These are phyloP conservation scores for Myocastor coypus DNA, from an alignment of 2,113 vertebrate species.

Conservation along the genomic window DNA sequence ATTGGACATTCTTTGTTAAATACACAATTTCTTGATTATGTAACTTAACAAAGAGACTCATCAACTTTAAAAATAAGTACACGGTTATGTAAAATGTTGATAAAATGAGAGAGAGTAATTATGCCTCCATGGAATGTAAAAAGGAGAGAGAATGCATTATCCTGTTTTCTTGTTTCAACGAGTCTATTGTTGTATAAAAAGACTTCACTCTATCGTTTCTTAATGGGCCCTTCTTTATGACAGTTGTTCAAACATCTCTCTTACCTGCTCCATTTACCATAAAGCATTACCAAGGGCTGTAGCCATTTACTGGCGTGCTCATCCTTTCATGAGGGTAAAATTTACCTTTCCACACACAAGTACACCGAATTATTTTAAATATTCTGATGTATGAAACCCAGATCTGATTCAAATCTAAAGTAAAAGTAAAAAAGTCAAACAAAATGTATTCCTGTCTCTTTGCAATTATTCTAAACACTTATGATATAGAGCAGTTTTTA, in stretches of 20 bases:
- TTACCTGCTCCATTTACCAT: not conserved
- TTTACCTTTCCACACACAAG: not conserved
- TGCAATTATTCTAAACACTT: not conserved
- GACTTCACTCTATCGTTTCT: not conserved
- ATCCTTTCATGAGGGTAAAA: not conserved
- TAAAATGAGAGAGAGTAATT: not conserved
- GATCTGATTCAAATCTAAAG: not conserved
- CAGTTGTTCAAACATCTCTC: not conserved
- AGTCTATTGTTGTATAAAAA: not conserved
- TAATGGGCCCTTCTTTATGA: not conserved
- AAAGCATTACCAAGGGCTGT: not conserved
- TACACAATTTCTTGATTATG: constrained; percentile 82
- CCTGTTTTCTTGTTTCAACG: not conserved
- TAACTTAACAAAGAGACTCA: constrained; percentile 79
- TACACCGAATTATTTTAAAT: not conserved
- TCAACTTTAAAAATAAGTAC: constrained; percentile 19
- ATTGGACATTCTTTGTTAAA: constrained; percentile 87
- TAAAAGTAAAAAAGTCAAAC: not conserved
- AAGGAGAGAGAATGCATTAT: not conserved
- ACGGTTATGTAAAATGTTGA: constrained; percentile 55
- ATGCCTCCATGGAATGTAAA: not conserved
- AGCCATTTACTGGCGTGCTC: not conserved
- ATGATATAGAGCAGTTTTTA: not conserved
- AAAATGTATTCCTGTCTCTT: not conserved
- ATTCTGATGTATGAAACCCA: not conserved